Percentiles rank a stretch among this genome's conserved stretches.
phyloP scores from a whole-genome alignment of 2,797 vertebrate species.

The Trematomus bernacchii region DNA sequence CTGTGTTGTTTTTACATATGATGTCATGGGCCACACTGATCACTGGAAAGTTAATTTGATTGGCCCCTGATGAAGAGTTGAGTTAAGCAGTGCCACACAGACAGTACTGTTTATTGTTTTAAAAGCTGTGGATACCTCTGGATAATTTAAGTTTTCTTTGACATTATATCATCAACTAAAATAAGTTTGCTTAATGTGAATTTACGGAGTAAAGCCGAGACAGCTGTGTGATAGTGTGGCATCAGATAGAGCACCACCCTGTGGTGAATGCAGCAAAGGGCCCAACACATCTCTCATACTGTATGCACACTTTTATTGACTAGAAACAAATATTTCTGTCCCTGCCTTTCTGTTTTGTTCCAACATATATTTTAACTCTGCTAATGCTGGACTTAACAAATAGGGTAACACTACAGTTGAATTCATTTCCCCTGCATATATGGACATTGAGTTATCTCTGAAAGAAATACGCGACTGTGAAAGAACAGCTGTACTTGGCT shows the following conservation, averaged over 20 bases:
- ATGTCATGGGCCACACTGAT: slow-evolving; percentile 57
- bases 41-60: slow-evolving; percentile 36
- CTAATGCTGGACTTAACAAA: background rate
- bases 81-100: background rate
- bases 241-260: slow-evolving; percentile 60
- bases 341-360: too few relatives aligned
- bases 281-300: background rate
- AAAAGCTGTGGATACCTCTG: background rate
- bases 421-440: background rate
- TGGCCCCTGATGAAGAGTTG: slow-evolving; percentile 23
- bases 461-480: background rate
- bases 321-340: background rate
- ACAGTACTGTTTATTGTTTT: slow-evolving; percentile 12
- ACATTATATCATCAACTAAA: slow-evolving; percentile 22
- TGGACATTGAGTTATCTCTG: background rate
- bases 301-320: background rate
- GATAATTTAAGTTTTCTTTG: slow-evolving; percentile 24
- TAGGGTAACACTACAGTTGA: background rate
- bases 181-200: too few relatives aligned
- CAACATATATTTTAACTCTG: background rate
- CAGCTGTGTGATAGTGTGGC: background rate
- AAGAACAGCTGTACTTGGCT: background rate
- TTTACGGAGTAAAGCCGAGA: too few relatives aligned
- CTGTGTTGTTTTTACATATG: slow-evolving; percentile 46
- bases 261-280: slow-evolving; percentile 53